Evolutionary conservation across 2,888 invertebrate genomes (phyloP), one percentile per base, ranked within the genome.

Genomic region (Tribolium freemani): DNA sequence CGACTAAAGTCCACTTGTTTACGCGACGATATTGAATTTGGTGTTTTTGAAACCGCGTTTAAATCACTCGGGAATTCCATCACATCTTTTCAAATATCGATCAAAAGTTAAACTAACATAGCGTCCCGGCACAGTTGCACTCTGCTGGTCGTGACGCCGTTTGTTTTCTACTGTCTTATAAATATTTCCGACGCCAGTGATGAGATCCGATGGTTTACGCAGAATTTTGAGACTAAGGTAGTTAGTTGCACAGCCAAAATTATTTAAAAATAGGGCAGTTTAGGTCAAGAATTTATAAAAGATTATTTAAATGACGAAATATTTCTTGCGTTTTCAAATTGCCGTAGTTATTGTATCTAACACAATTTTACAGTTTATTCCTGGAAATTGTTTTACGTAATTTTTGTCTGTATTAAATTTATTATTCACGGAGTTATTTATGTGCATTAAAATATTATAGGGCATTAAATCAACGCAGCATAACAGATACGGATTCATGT

Each of bases 1-100:
- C 69, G 66, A 4, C 78, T 77, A 63, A 83, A 83, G 21, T 81
- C 83, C 9, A 83, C 83, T 64, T 75, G 76, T 69, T 75, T 79
- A 26, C 5, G 26, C 26, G 16, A 16, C 2, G 16, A 16, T 16
- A 16, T 3, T 69, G 63, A 56, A 50, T 50, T 56, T 13, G 31
- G 72, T 8, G 61, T 57, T 21, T 45, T 58, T 10, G 44, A 30
- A 10, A 58, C 54, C 2, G 78, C 75, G 30, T 56, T 75, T 9
- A 75, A 69, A n/a, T 77, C 77, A 69, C 70, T 72, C 67, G 73
- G 51, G 60, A 69, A 56, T 56, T 69, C 72, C 58, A 68, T 73
- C 31, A 10, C 72, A 69, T 56, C 46, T 61, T 60, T 46, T 67
- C 57, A 21, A 10, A 48, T 16, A 31, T 53, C 21, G 38, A 48